Conservation (phyloP, 2,113 vertebrate species). For the Reinhardtius hippoglossoides region DNA sequence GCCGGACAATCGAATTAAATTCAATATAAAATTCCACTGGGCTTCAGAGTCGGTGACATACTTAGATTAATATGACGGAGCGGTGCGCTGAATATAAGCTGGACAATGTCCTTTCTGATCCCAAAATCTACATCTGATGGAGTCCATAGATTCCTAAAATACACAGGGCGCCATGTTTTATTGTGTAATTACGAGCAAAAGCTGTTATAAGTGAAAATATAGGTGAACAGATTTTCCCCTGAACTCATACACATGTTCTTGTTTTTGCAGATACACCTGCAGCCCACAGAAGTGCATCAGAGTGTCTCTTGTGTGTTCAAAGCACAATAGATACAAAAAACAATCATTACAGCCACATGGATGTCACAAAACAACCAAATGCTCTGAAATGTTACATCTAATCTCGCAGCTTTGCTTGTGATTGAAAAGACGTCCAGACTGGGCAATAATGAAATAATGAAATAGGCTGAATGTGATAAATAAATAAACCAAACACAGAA, state of each 20-base stretch:
- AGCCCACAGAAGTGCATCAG: not conserved
- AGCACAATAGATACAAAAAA: slow-evolving; percentile 4
- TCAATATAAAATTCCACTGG: slow-evolving; percentile 41
- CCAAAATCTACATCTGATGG: not conserved
- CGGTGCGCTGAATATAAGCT: slow-evolving; percentile 9
- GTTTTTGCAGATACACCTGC: no score
- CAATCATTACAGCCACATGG: not conserved
- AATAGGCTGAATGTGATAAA: not conserved
- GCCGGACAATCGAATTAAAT: slow-evolving; percentile 8
- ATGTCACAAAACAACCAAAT: not conserved
- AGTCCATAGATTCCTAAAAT: not conserved
- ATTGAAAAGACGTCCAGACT: slow-evolving; percentile 16
- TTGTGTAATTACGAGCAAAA: not conserved
- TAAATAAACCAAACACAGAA: not conserved
- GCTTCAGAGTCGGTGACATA: not conserved
- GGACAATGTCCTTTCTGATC: slow-evolving; percentile 2
- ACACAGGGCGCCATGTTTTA: not conserved
- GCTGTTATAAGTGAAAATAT: not conserved
- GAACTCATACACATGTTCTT: no score
- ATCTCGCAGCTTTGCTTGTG: not conserved
- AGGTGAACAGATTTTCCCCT: no score
- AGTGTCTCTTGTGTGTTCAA: not conserved
- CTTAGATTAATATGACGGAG: slow-evolving; percentile 13
- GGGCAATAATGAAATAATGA: not conserved
- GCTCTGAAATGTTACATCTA: slow-evolving; percentile 27